Percentiles rank a stretch among this genome's conserved stretches.
These are phyloP conservation scores for Metalampra italica DNA, from an alignment of 2,888 invertebrate species.

Conservation along the genomic window DNA sequence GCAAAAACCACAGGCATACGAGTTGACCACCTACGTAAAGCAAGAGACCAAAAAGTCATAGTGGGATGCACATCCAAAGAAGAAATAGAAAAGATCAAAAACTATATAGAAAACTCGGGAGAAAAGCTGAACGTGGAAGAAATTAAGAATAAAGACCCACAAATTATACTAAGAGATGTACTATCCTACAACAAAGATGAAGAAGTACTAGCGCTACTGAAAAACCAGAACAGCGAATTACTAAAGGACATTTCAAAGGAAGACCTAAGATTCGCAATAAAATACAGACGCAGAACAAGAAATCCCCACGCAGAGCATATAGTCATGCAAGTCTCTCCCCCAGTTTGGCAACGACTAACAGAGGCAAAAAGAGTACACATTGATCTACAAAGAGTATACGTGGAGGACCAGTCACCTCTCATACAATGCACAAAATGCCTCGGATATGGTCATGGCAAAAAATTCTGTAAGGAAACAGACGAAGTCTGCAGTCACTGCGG, in stretches of 20 bases:
- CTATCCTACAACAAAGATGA: background rate
- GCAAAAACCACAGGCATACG: too few relatives aligned
- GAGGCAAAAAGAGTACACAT: background rate
- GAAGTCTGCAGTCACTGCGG: background rate
- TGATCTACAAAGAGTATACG: background rate
- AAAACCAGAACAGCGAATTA: background rate
- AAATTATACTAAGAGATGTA: background rate
- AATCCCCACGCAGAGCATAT: background rate
- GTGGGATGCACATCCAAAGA: too few relatives aligned
- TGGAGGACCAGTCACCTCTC: background rate
- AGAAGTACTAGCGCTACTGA: background rate
- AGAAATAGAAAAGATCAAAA: too few relatives aligned
- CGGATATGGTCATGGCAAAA: background rate
- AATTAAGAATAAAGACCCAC: background rate
- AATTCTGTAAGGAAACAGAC: background rate
- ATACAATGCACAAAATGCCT: background rate
- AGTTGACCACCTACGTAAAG: too few relatives aligned
- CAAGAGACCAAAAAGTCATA: too few relatives aligned
- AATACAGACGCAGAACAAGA: background rate
- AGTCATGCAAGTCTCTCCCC: background rate
- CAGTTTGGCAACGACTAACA: background rate
- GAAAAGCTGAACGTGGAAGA: background rate
- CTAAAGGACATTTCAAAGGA: too few relatives aligned
- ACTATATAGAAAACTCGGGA: too few relatives aligned
- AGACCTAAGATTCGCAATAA: background rate